Percentiles rank a stretch among this genome's conserved stretches.
These are phyloP conservation scores for Fulica atra DNA, from an alignment of 2,113 vertebrate genomes.

Conservation along the genomic window DNA sequence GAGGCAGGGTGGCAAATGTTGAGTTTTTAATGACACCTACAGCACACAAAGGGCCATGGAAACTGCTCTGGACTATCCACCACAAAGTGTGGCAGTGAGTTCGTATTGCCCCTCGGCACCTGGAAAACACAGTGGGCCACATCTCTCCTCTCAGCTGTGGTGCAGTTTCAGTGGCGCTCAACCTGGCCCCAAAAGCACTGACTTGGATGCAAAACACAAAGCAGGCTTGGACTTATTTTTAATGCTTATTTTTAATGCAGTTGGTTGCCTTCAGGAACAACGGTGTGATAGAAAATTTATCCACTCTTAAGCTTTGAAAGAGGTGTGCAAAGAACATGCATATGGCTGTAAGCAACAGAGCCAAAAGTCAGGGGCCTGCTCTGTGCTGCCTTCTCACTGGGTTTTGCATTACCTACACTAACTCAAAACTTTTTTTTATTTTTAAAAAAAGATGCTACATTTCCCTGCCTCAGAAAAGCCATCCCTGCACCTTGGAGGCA, in stretches of 20 bases:
- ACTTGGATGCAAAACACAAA: neutral
- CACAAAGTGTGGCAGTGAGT: neutral
- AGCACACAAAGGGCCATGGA: neutral
- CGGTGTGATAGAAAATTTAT: neutral
- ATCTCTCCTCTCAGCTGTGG: neutral
- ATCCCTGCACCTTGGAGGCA: neutral
- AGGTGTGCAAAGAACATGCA: neutral
- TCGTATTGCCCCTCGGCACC: accelerated
- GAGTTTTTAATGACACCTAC: slow-evolving; percentile 25
- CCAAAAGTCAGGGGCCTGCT: neutral
- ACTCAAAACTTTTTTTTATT: neutral
- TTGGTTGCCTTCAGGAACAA: neutral
- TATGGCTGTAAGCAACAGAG: neutral
- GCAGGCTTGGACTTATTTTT: neutral
- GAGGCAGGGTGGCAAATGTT: neutral
- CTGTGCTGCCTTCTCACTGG: accelerated
- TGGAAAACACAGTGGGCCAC: neutral
- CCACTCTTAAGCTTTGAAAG: neutral
- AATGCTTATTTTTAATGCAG: neutral
- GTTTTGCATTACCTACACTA: neutral
- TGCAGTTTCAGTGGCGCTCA: neutral
- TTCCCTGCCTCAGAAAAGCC: neutral
- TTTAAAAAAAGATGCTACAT: neutral
- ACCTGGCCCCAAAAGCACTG: neutral
- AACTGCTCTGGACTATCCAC: neutral